These are phyloP conservation scores for Bucorvus abyssinicus DNA, from an alignment of 2,797 vertebrate species.

Conservation along the genomic window DNA sequence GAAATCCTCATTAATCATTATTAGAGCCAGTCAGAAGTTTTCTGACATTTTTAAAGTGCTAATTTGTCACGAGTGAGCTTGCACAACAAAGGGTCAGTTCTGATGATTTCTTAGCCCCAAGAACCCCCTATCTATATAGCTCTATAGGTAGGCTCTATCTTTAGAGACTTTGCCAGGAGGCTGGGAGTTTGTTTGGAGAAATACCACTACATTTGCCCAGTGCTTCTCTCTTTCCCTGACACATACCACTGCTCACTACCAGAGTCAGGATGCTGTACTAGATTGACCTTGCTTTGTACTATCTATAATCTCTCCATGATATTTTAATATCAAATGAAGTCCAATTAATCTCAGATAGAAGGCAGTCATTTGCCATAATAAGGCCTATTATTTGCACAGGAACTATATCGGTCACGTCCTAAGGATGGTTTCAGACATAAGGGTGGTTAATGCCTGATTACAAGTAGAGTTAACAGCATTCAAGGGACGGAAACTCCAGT, in stretches of 20 bases:
- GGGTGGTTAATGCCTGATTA: neutral
- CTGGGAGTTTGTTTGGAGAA: neutral
- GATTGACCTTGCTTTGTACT: neutral
- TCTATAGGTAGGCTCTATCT: neutral
- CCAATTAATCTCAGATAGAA: neutral
- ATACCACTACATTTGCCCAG: neutral
- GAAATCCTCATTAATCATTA: conserved; percentile 23
- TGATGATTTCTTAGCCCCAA: neutral
- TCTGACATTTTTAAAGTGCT: conserved; percentile 10
- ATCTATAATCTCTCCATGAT: neutral
- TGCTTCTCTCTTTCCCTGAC: neutral
- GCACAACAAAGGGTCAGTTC: neutral
- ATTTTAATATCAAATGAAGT: neutral
- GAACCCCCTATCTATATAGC: neutral
- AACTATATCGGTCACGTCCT: neutral
- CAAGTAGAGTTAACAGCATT: neutral
- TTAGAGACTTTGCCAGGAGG: neutral
- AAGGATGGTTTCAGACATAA: neutral
- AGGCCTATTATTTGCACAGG: neutral
- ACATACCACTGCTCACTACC: neutral
- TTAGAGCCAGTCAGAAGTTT: neutral
- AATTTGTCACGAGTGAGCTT: conserved; percentile 2
- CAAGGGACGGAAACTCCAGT: neutral
- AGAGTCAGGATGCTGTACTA: neutral
- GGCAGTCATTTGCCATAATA: neutral